Percentiles rank a stretch among this genome's conserved stretches.
These are phyloP conservation scores for Arbacia lixula DNA, from an alignment of 53 echinoderm and acorn worm species.

Conservation along the genomic window DNA sequence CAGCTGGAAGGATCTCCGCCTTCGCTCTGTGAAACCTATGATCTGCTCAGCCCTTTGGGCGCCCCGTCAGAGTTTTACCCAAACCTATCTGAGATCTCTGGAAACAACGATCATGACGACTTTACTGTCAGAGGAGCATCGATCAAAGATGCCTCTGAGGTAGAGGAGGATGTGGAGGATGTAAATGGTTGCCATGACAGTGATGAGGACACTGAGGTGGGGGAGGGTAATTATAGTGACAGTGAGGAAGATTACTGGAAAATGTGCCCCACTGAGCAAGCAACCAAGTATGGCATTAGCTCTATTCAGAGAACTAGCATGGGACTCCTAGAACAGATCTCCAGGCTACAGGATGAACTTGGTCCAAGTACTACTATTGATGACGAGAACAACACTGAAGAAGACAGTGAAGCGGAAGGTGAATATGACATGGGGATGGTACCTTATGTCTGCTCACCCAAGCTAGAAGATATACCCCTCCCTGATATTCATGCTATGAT, in stretches of 20 bases:
- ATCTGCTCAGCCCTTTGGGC: conserved; percentile 31
- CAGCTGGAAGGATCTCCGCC: conserved; percentile 9
- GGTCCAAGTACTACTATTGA: not conserved
- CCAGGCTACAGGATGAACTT: conserved; percentile 46
- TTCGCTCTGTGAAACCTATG: conserved; percentile 48
- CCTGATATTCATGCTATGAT: conserved; percentile 35
- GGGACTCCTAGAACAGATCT: conserved; percentile 49
- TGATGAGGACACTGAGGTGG: conserved; percentile 8
- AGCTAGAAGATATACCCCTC: conserved; percentile 8
- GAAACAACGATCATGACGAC: conserved; percentile 47
- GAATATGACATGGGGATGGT: not conserved
- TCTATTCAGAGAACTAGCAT: conserved; percentile 52
- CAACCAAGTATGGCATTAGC: conserved; percentile 14
- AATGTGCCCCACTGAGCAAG: conserved; percentile 32
- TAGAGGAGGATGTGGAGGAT: conserved; percentile 18
- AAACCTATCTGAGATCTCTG: conserved; percentile 48
- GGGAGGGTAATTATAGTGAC: not conserved
- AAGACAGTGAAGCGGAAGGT: not conserved
- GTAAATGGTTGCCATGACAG: no score
- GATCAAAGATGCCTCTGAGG: conserved; percentile 39
- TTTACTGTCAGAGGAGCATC: conserved; percentile 43
- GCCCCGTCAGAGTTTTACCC: conserved; percentile 56
- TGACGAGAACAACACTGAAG: not conserved
- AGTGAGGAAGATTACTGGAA: conserved; percentile 59
- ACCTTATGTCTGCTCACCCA: not conserved